These are phyloP conservation scores for Drosophila kokeensis DNA, from an alignment of 2,888 invertebrate species.

Conservation along the genomic window DNA sequence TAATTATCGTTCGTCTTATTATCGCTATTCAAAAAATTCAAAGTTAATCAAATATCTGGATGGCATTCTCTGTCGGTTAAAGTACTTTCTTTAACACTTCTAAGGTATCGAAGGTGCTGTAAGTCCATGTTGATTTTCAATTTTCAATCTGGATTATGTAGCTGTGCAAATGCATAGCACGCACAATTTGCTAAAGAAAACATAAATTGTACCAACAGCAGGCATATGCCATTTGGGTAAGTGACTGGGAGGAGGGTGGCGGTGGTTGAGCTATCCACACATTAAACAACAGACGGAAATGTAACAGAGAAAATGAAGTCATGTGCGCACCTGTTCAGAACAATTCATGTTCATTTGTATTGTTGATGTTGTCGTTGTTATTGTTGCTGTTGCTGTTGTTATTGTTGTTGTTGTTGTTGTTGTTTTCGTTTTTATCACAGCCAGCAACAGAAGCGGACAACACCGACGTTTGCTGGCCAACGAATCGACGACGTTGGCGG, in stretches of 20 bases:
- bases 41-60: background rate
- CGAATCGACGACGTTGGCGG: slow-evolving; percentile 58
- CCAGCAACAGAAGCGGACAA: slow-evolving; percentile 51
- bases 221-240: slow-evolving; percentile 54
- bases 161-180: slow-evolving; percentile 57
- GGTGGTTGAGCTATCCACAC: slow-evolving; percentile 31
- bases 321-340: slow-evolving; percentile 78
- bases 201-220: slow-evolving; percentile 69
- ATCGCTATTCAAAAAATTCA: background rate
- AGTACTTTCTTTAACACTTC: background rate
- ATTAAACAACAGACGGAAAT: slow-evolving; percentile 56
- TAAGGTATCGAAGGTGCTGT: slow-evolving; percentile 30
- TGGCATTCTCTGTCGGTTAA: background rate
- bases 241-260: background rate
- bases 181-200: slow-evolving; percentile 77
- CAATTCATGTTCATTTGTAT: slow-evolving; percentile 80
- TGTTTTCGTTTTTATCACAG: slow-evolving; percentile 51
- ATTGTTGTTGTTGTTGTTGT: slow-evolving; percentile 28
- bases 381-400: slow-evolving; percentile 19
- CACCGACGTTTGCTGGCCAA: slow-evolving; percentile 58
- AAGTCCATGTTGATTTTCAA: slow-evolving; percentile 54
- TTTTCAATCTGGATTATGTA: slow-evolving; percentile 28
- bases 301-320: slow-evolving; percentile 76
- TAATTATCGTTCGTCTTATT: background rate
- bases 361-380: slow-evolving; percentile 55